Evolutionary conservation across 2,113 vertebrate genomes (phyloP).

Genomic region (Hippolais icterina): DNA sequence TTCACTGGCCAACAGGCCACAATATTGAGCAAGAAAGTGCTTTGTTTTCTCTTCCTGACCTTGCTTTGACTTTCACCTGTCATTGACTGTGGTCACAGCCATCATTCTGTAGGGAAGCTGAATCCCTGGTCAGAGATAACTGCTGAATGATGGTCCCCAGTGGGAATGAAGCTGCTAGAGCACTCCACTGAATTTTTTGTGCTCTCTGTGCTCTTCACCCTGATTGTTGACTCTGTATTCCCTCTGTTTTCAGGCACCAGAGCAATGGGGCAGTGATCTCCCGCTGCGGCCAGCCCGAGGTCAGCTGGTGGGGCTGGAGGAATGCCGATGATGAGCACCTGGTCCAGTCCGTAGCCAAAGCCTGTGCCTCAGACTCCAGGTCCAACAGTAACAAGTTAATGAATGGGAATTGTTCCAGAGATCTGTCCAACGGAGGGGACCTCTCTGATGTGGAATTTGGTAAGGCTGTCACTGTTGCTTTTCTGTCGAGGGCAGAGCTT

Average conservation of each 20-base stretch:
- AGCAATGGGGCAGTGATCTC: conserved; percentile 95
- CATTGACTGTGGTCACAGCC: background rate
- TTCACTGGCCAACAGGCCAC: background rate
- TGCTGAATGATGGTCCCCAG: rapidly evolving
- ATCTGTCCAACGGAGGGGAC: conserved; percentile 82
- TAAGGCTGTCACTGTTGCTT: conserved; percentile 30
- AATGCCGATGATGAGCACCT: conserved; percentile 95
- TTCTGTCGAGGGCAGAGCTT: background rate
- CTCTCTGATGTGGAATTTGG: conserved; percentile 93
- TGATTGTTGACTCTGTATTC: background rate
- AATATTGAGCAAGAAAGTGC: background rate
- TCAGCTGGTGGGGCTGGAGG: conserved; percentile 99
- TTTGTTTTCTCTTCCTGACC: background rate
- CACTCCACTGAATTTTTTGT: background rate
- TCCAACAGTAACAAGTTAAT: conserved; percentile 73
- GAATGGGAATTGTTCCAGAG: conserved; percentile 77
- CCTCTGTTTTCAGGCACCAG: conserved; percentile 80
- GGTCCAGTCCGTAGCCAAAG: conserved; percentile 94
- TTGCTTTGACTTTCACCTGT: background rate
- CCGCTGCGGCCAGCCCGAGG: conserved; percentile 95
- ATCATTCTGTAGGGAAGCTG: background rate
- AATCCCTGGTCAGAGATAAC: background rate
- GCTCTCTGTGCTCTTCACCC: background rate
- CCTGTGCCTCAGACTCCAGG: conserved; percentile 86
- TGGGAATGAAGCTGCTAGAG: background rate